A percentile compares a stretch with the other conserved stretches of the same genome.
phyloP scores from a whole-genome alignment of 2,797 vertebrate species.

The Myotis vivesi region DNA sequence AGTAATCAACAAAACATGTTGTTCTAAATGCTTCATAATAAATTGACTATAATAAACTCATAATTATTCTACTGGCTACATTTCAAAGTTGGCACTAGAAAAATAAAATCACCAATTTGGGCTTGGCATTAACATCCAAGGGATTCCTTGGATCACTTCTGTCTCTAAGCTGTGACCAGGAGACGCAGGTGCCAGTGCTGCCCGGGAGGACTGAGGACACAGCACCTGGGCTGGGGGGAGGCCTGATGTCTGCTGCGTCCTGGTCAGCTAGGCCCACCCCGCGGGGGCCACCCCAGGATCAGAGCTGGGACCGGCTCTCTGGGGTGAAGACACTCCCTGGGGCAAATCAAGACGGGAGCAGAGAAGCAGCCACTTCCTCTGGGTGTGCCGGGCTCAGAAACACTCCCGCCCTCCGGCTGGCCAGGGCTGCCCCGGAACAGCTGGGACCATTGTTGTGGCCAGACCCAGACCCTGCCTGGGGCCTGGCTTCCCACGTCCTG shows the following conservation, averaged over 20 bases:
- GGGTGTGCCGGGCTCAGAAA: background rate
- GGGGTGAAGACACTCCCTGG: background rate
- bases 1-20: conserved; percentile 68
- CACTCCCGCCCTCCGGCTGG: background rate
- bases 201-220: background rate
- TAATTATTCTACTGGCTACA: conserved; percentile 64
- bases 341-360: background rate
- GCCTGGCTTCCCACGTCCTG: background rate
- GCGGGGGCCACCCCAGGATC: background rate
- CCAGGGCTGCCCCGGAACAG: background rate
- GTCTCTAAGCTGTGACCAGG: background rate
- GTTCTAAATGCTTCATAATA: conserved; percentile 64
- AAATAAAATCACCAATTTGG: conserved; percentile 48
- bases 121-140: background rate
- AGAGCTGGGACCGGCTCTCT: background rate
- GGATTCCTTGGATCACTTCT: background rate
- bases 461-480: background rate
- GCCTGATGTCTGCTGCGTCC: background rate
- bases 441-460: background rate
- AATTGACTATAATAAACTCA: conserved; percentile 64
- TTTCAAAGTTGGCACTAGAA: conserved; percentile 74
- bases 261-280: background rate
- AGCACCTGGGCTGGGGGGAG: rapidly evolving
- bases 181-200: background rate
- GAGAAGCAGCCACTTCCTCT: background rate